Base-by-base conservation (phyloP, 2,888 invertebrate genomes). In the Oeneis ivallda region DNA sequence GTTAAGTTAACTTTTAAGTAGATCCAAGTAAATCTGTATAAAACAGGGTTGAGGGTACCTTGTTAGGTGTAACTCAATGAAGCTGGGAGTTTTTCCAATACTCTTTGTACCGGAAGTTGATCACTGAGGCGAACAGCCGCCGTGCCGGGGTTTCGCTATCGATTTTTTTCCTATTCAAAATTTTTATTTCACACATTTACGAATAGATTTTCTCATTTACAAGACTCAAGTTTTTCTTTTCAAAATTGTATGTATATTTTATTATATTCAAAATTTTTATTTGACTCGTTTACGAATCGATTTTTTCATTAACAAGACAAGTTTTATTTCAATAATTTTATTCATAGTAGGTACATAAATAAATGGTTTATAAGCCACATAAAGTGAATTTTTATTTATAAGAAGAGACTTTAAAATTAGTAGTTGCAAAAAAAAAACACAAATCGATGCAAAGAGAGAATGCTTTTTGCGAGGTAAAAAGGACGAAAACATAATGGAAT, bases 71-170 rank as follows among this genome's bases (percentile, higher is more conserved):
- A 81, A 81, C 80, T 72, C 72, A 81, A 82, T 84, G 80, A 80
- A 81, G 75, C 72, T 70, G 82, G 86, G 81, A 77, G 85, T 85
- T 84, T 86, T 85, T 85, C 84, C 83, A 81, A 86, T 87, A 87
- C 80, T 84, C 79, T 75, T 68, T 72, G 78, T 75, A 72, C 75
- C 77, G 80, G 76, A 78, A 77, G 76, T 75, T 74, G 70, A 57
- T 72, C 74, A 69, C 63, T 39, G 32, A 62, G 62, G 34, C 17
- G 45, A 45, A 43, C 19, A n/a, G 32, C n/a, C 4, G 9, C 1
- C 6, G 32, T 32, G 58, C 45, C 43, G 32, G 45, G 19, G 17
- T 26, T 56, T 41, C 8, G 13, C 56, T 19, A 8, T 19, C 19
- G 52, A 13, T 56, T 56, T 39, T 56, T 26, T 13, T 17, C 41